Conservation (phyloP, 2,888 invertebrate species). For the Pterostichus niger region DNA sequence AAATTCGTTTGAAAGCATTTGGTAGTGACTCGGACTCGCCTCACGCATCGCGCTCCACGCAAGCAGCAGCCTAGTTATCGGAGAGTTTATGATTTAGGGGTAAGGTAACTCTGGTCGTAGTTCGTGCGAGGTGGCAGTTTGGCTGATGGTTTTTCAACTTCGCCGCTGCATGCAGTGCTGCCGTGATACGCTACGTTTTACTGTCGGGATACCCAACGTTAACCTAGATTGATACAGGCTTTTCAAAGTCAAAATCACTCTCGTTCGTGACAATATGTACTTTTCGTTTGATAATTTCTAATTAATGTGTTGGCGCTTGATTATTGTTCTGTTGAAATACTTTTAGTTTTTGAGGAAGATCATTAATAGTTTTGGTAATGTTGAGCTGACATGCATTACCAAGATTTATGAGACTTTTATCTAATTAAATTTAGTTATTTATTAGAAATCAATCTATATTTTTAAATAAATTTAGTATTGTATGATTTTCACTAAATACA, state of each 20-base stretch:
- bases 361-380: constrained; percentile 49
- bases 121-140: constrained; percentile 36
- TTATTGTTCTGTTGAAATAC: constrained; percentile 44
- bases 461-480: too few relatives aligned
- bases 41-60: neutral
- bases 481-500: too few relatives aligned
- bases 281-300: constrained; percentile 38
- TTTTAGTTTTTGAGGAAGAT: constrained; percentile 26
- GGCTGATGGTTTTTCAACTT: constrained; percentile 37
- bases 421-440: constrained; percentile 1
- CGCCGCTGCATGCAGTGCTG: constrained; percentile 13
- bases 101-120: constrained; percentile 17
- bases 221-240: constrained; percentile 39
- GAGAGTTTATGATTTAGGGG: constrained; percentile 49
- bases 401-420: neutral
- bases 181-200: constrained; percentile 27
- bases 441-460: neutral
- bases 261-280: constrained; percentile 30
- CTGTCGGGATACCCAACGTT: constrained; percentile 32
- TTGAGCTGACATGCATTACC: neutral
- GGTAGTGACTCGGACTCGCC: neutral
- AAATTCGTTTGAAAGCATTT: too few relatives aligned
- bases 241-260: constrained; percentile 46
- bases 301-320: constrained; percentile 43
- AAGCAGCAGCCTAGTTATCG: constrained; percentile 45